Conservation (phyloP, 2,113 vertebrate genomes). For the Syngnathus typhle region DNA sequence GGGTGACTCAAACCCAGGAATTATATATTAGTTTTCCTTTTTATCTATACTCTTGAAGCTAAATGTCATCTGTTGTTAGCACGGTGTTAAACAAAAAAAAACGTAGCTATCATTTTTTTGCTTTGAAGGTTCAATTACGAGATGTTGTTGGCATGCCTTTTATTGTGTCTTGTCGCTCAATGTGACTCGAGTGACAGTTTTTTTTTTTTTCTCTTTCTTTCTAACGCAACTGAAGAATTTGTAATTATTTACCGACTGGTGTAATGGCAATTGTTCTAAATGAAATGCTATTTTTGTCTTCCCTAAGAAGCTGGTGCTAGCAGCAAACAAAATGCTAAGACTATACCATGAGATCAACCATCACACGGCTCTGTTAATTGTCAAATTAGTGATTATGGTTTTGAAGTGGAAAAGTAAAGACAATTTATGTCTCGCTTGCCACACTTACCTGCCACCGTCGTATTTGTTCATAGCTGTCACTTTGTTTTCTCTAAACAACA, state of each 20-base stretch:
- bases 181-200: neutral
- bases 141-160: neutral
- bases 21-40: neutral
- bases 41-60: neutral
- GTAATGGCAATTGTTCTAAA: slow-evolving; percentile 17
- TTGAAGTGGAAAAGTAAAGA: slow-evolving; percentile 39
- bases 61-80: neutral
- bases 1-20: no score
- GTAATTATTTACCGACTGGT: slow-evolving; percentile 9
- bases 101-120: neutral
- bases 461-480: slow-evolving; percentile 62
- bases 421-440: slow-evolving; percentile 50
- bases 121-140: neutral
- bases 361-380: slow-evolving; percentile 31
- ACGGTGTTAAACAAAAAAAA: neutral
- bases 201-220: neutral
- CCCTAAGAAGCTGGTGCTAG: neutral
- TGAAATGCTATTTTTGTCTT: slow-evolving; percentile 23
- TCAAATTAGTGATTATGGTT: slow-evolving; percentile 59
- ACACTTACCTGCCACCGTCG: slow-evolving; percentile 41
- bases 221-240: neutral
- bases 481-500: slow-evolving; percentile 48
- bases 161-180: neutral
- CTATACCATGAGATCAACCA: slow-evolving; percentile 38
- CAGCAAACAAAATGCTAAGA: neutral